phyloP scores from a whole-genome alignment of 2,797 vertebrate species.

The Melanotaenia parkinsoni region DNA sequence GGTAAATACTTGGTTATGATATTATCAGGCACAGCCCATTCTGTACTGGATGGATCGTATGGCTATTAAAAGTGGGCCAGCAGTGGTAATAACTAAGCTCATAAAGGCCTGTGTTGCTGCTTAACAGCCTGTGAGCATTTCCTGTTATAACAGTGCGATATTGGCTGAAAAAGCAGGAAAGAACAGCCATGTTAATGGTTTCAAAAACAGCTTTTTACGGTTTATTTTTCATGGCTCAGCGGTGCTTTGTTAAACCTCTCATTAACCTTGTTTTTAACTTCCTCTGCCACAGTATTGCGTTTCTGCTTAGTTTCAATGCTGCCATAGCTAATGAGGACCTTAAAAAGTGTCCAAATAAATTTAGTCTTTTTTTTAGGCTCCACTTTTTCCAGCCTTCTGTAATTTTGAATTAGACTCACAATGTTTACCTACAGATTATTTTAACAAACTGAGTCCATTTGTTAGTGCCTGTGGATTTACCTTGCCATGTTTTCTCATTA shows the following conservation, averaged over 20 bases:
- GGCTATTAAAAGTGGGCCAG: slow-evolving; percentile 83
- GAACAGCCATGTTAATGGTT: slow-evolving; percentile 73
- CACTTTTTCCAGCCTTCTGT: slow-evolving; percentile 54
- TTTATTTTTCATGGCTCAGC: slow-evolving; percentile 72
- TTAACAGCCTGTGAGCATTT: slow-evolving; percentile 81
- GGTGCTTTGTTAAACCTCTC: slow-evolving; percentile 75
- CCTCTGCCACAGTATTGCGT: slow-evolving; percentile 59
- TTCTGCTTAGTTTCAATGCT: slow-evolving; percentile 62
- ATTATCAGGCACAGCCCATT: slow-evolving; percentile 91
- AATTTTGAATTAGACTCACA: slow-evolving; percentile 59
- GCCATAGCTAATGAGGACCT: slow-evolving; percentile 70
- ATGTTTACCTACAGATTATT: slow-evolving; percentile 56
- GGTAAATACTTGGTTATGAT: slow-evolving; percentile 95
- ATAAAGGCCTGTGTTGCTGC: slow-evolving; percentile 78
- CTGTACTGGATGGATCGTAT: slow-evolving; percentile 85
- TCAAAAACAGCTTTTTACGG: slow-evolving; percentile 66
- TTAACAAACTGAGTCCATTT: slow-evolving; percentile 43
- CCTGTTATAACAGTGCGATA: slow-evolving; percentile 80
- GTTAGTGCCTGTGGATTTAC: slow-evolving; percentile 56
- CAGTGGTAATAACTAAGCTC: slow-evolving; percentile 83
- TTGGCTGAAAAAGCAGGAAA: slow-evolving; percentile 70
- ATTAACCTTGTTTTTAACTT: slow-evolving; percentile 79
- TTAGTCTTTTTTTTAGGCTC: slow-evolving; percentile 57
- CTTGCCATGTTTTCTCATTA: slow-evolving; percentile 50
- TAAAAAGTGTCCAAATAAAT: slow-evolving; percentile 50